These are phyloP conservation scores for Philypnodon macrostomus DNA, from an alignment of 2,797 vertebrate genomes.

Conservation along the genomic window DNA sequence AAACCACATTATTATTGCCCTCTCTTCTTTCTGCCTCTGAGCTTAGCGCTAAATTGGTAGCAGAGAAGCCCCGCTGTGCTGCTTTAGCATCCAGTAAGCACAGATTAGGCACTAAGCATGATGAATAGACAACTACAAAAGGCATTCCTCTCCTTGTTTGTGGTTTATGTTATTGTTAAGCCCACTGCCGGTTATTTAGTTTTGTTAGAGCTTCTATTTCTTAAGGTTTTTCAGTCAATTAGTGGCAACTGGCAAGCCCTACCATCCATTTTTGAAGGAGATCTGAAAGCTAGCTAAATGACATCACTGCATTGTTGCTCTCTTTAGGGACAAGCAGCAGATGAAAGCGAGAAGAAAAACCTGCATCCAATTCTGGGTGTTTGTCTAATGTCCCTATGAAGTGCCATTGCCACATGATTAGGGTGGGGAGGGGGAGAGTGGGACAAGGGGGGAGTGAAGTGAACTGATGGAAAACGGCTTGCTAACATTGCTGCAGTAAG, in stretches of 20 bases:
- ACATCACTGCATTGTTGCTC: conserved; percentile 75
- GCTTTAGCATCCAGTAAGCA: conserved; percentile 58
- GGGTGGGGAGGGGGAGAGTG: conserved; percentile 33
- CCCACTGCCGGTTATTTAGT: conserved; percentile 51
- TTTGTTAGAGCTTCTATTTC: conserved; percentile 25
- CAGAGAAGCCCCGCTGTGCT: conserved; percentile 64
- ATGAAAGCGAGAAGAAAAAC: conserved; percentile 72
- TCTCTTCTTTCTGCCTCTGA: conserved; percentile 52
- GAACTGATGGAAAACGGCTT: conserved; percentile 69
- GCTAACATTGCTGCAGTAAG: conserved; percentile 40
- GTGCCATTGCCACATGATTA: conserved; percentile 70
- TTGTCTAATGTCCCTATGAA: conserved; percentile 76
- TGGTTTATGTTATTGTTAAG: conserved; percentile 71
- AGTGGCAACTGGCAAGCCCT: conserved; percentile 67
- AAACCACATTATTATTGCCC: conserved; percentile 64
- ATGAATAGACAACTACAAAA: conserved; percentile 68
- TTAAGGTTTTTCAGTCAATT: conserved; percentile 68
- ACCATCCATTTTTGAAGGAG: conserved; percentile 61
- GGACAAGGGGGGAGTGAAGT: conserved; percentile 33
- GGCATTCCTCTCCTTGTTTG: conserved; percentile 67
- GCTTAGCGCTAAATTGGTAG: conserved; percentile 67
- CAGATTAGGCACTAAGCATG: conserved; percentile 61
- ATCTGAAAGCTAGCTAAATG: conserved; percentile 71
- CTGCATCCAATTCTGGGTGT: conserved; percentile 77
- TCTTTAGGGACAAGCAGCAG: conserved; percentile 71